phyloP scores from a whole-genome alignment of 2,113 vertebrate genomes.

The Circaetus gallicus region DNA sequence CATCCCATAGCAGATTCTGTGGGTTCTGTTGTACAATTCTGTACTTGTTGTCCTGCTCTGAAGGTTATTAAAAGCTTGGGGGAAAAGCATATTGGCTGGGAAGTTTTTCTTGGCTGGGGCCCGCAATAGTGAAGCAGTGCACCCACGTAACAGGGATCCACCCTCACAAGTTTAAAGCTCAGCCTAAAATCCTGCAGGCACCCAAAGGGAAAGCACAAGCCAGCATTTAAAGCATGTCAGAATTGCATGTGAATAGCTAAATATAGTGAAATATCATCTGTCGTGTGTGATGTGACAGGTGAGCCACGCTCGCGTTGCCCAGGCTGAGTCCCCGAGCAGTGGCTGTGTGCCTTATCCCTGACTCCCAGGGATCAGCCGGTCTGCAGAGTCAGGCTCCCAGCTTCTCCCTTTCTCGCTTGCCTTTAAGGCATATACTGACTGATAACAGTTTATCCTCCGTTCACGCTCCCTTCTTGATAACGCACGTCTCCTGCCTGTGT shows the following conservation, averaged over 20 bases:
- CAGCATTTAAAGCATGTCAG: neutral
- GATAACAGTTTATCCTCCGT: neutral
- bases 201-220: neutral
- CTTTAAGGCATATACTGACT: neutral
- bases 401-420: neutral
- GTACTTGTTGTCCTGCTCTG: neutral
- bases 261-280: neutral
- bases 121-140: neutral
- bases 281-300: neutral
- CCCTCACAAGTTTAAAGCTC: neutral
- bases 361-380: neutral
- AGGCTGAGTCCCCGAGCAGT: neutral
- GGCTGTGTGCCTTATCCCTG: neutral
- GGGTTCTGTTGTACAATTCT: neutral
- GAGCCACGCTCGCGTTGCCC: rapidly evolving
- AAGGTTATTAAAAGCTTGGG: neutral
- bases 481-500: neutral
- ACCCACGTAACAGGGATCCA: neutral
- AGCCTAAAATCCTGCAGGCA: neutral
- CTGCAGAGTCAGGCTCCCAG: neutral
- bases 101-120: neutral
- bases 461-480: neutral
- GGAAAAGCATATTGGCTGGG: neutral
- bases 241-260: neutral
- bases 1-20: neutral